Evolutionary conservation across 1,140 invertebrate genomes (phyloP).

Genomic region (Diplogasteroides magnus): DNA sequence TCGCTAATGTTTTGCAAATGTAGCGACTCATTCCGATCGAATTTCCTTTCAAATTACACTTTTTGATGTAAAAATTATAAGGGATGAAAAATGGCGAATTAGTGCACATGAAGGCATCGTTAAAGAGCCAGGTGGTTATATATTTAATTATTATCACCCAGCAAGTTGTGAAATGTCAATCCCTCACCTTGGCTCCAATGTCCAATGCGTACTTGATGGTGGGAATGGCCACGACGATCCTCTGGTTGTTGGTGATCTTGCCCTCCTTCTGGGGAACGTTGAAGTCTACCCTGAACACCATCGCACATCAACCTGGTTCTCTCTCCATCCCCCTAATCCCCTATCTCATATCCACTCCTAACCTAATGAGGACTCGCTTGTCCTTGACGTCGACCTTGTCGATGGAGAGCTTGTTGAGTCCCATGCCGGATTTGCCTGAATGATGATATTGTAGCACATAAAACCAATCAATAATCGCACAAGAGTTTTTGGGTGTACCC

Average conservation of each 20-base stretch:
- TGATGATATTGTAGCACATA: too few species aligned
- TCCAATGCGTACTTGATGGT: conserved; percentile 66
- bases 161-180: not conserved
- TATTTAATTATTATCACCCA: not conserved
- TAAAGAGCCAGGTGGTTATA: too few species aligned
- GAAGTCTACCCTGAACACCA: conserved; percentile 64
- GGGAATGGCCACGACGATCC: conserved; percentile 90
- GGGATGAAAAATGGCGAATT: too few species aligned
- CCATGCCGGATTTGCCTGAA: too few species aligned
- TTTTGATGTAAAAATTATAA: too few species aligned
- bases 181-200: conserved; percentile 72
- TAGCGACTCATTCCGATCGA: not conserved
- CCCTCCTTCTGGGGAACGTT: conserved; percentile 94
- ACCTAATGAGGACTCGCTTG: conserved; percentile 57
- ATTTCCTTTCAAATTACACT: too few species aligned
- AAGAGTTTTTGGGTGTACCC: too few species aligned
- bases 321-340: not conserved
- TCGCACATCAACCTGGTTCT: not conserved
- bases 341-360: not conserved
- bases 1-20: not conserved
- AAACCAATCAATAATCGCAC: too few species aligned
- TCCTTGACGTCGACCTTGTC: conserved; percentile 59
- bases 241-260: conserved; percentile 91
- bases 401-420: conserved; percentile 61
- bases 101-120: too few species aligned